Base-by-base conservation (phyloP, 1,140 invertebrate genomes). In the Meloidogyne exigua region DNA sequence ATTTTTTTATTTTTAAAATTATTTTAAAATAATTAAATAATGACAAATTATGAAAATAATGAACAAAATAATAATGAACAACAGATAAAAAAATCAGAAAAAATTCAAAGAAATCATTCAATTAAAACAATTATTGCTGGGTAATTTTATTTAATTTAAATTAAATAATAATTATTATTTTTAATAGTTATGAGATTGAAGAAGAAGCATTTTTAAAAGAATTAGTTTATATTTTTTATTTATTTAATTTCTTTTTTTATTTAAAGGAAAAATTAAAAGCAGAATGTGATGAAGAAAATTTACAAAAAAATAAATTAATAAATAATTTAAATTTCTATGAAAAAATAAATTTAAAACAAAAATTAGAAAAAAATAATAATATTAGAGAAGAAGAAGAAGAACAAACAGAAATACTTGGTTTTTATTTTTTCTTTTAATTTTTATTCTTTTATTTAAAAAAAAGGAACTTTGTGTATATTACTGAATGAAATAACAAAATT, bases 401-500 rank as follows among this genome's bases (percentile, higher is more conserved):
- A 67, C 44, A 15, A 72, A 25, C 26, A 23, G 2, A 4, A 72
- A 26, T 72, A 44, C 21, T 72, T 72, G 44, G 21, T 65, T 18
- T 62, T 15, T 26, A 28, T 36, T 42, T 18, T 32, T 28, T 15
- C 13, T 7, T 65, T 65, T 9, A 25, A 32, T 65, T 32, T 32
- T 9, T 9, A 32, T 32, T 32, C 0, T 9, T 9, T 32, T 23
- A 65, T 9, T 25, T 25, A 65, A 64, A 64, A 21, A 64, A 39
- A 15, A 80, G 79, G 73, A 13, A 80, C 79, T 49, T 57, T 80
- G 1, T 80, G 79, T 66, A 68, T 28, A 28, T 72, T 80, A 44
- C 75, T 80, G 39, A 62, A 65, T 28, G 79, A 80, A 64, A 80
- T 80, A 69, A 42, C 44, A 25, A 69, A 80, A 70, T 63, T 80